Base-by-base conservation (phyloP, 2,888 invertebrate genomes). In the Lasioglossum zephyrum region DNA sequence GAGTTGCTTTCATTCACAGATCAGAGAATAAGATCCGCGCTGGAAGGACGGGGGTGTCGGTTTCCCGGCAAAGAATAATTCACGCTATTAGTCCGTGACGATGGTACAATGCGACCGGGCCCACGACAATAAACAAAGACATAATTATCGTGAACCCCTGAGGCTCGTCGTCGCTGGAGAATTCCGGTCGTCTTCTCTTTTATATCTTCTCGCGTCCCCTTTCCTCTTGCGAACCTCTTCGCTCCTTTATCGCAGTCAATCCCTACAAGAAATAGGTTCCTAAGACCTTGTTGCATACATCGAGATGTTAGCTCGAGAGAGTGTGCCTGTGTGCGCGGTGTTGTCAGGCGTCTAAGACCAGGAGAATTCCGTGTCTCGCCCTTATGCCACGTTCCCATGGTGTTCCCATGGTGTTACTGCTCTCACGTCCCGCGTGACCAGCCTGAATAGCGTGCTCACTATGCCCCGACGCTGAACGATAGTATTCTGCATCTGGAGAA, bases 21-120 rank as follows among this genome's bases (percentile, higher is more conserved):
- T 90, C 86, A 78, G 53, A 82, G 87, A 89, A 91, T 89, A 86
- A 86, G 81, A 85, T 80, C 49, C 78, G 60, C n/a, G 36, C n/a
- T 16, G 41, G 79, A 73, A 63, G 76, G 47, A 75, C 41, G 78
- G 49, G 75, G 74, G 81, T 84, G 81, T 90, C 90, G 90, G 87
- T 89, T 88, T 91, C 88, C 89, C 89, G 91, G 90, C 89, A 85
- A 88, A 93, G 93, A 94, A 93, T 94, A 93, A 94, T 94, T 94
- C 92, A 90, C 91, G 92, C 92, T 92, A 93, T 93, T 94, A 93
- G 92, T 92, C 87, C 78, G 60, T 13, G 84, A 81, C 72, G 9
- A 77, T 79, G 82, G 88, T 73, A 92, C 92, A 93, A 93, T 93
- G 87, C 82, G 84, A 80, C 88, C 84, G 83, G 85, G 79, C 82